Evolutionary conservation across 2,888 invertebrate species (phyloP).

Genomic region (Brenthis ino): DNA sequence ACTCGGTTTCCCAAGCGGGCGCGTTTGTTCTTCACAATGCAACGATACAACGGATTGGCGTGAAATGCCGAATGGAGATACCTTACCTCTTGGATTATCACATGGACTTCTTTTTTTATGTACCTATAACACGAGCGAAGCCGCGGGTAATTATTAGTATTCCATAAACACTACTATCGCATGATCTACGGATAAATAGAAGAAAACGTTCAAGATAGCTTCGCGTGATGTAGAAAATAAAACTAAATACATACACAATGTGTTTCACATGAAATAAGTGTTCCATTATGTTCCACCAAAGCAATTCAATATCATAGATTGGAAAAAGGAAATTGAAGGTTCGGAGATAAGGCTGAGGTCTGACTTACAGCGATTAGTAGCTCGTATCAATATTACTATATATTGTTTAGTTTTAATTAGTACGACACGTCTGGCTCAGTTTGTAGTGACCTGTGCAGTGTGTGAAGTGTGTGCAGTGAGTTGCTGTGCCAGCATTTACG

Average conservation of each 20-base stretch:
- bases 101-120: too few relatives aligned
- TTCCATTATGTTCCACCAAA: slow-evolving; percentile 66
- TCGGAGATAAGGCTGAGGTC: slow-evolving; percentile 37
- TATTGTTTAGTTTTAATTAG: too few relatives aligned
- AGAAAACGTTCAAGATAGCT: slow-evolving; percentile 4
- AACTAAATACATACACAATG: slow-evolving; percentile 28
- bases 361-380: slow-evolving; percentile 20
- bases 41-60: too few relatives aligned
- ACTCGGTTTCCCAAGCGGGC: too few relatives aligned
- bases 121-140: too few relatives aligned
- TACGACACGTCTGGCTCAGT: too few relatives aligned
- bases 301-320: slow-evolving; percentile 75
- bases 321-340: slow-evolving; percentile 76
- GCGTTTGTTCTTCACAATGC: too few relatives aligned
- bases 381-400: background rate
- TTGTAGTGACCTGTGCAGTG: too few relatives aligned
- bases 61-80: too few relatives aligned
- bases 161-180: slow-evolving; percentile 1
- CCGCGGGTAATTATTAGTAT: background rate
- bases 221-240: slow-evolving; percentile 25
- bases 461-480: too few relatives aligned
- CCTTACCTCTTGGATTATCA: too few relatives aligned
- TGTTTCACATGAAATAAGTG: slow-evolving; percentile 64
- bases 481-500: too few relatives aligned
- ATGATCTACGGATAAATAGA: background rate